Base-by-base conservation (phyloP, 2,888 invertebrate genomes). In the Idaea biselata region DNA sequence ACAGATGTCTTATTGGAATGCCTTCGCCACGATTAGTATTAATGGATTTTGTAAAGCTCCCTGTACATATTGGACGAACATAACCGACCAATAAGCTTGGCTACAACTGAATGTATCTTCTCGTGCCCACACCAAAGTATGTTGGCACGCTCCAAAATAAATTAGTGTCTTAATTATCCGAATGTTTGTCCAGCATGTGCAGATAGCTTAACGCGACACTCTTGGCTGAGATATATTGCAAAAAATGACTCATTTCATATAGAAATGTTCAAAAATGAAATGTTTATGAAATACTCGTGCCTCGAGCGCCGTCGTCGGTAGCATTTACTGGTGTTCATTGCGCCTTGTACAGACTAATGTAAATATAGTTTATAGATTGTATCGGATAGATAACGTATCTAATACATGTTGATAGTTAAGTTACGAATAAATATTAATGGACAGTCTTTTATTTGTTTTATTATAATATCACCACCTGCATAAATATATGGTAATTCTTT, bases 391-490 rank as follows among this genome's bases (percentile, higher is more conserved):
- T 81, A 79, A 55, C 81, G 83, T 79, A 76, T 82, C 74, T 84
- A 79, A 84, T 83, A 87, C 81, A 82, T 87, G 89, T 89, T 87
- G 79, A 79, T 85, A 81, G 75, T 74, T 86, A 86, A 88, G 87
- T 84, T 89, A 88, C 77, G 75, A 88, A 89, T 90, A 89, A 91
- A 90, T 86, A 87, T 87, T 90, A 89, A 88, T 87, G 88, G 89
- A 88, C 82, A 76, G 80, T 44, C 44, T 44, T 44, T 44, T 61
- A 61, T 60, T 69, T 75, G 63, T 76, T 70, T 44, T 44, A 44
- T 44, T 44, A 0, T 44, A 44, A 14, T n/a, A n/a, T 44, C 44
- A 44, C 7, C 44, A 7, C 44, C 11, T 44, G 44, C 8, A 11
- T 14, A 44, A 11, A 11, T 44, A 44, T 44, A 44, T 1, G 1